These are phyloP conservation scores for Zoroaster sp. DNA, from an alignment of 53 echinoderm and acorn worm species.

Conservation along the genomic window DNA sequence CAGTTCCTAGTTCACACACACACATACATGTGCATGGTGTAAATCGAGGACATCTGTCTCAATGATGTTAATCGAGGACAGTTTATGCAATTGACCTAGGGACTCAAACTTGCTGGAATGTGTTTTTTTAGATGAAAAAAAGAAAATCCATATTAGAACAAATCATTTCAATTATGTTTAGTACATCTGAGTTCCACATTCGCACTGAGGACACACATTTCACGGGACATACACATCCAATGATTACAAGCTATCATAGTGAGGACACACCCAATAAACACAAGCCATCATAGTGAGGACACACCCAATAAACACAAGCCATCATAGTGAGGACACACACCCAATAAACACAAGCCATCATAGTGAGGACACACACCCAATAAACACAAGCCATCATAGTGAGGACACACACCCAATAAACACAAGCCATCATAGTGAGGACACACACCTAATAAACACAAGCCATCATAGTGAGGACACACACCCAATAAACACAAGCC, in stretches of 20 bases:
- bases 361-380: too few relatives aligned
- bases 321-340: too few relatives aligned
- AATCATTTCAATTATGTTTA: background rate
- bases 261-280: background rate
- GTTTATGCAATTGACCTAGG: background rate
- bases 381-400: too few relatives aligned
- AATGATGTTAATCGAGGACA: background rate
- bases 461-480: too few relatives aligned
- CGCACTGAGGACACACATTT: background rate
- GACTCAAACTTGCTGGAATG: background rate
- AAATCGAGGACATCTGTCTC: background rate
- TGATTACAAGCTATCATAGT: background rate
- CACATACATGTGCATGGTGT: background rate
- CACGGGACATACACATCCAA: background rate
- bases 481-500: too few relatives aligned
- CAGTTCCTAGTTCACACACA: background rate
- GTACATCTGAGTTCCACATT: background rate
- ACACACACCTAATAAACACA: too few relatives aligned
- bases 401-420: too few relatives aligned
- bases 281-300: background rate
- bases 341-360: too few relatives aligned
- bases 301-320: background rate
- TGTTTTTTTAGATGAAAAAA: background rate
- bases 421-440: too few relatives aligned
- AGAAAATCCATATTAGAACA: background rate